Percentiles rank a stretch among this genome's conserved stretches.
phyloP scores from a whole-genome alignment of 2,113 vertebrate species.

The Heterotilapia buettikoferi region DNA sequence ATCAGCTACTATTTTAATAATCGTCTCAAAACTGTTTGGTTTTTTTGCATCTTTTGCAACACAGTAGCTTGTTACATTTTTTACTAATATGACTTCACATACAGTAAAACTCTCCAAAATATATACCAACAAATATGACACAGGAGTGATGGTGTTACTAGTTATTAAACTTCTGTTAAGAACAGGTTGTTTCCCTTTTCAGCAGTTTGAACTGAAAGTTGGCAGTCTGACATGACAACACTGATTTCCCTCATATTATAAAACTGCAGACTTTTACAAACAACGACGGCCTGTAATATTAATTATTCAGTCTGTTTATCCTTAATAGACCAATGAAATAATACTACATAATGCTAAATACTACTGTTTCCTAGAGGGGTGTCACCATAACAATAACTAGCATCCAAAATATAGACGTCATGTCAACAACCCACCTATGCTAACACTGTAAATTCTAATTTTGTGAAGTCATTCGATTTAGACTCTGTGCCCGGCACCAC shows the following conservation, averaged over 20 bases:
- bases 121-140: background rate
- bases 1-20: background rate
- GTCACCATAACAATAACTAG: background rate
- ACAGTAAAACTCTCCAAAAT: background rate
- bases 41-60: background rate
- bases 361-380: background rate
- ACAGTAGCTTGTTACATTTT: background rate
- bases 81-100: fast-evolving
- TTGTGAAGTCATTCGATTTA: background rate
- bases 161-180: background rate
- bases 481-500: background rate
- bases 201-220: background rate
- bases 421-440: background rate
- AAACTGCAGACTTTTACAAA: background rate
- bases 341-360: background rate
- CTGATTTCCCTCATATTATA: background rate
- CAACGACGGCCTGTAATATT: background rate
- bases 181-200: background rate
- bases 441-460: background rate
- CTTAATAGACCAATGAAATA: background rate
- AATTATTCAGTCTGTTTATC: background rate
- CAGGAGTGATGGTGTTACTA: background rate
- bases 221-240: background rate
- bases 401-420: background rate
- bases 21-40: background rate